Conservation (phyloP, 2,797 vertebrate genomes). For the Emydoidea blandingii region DNA sequence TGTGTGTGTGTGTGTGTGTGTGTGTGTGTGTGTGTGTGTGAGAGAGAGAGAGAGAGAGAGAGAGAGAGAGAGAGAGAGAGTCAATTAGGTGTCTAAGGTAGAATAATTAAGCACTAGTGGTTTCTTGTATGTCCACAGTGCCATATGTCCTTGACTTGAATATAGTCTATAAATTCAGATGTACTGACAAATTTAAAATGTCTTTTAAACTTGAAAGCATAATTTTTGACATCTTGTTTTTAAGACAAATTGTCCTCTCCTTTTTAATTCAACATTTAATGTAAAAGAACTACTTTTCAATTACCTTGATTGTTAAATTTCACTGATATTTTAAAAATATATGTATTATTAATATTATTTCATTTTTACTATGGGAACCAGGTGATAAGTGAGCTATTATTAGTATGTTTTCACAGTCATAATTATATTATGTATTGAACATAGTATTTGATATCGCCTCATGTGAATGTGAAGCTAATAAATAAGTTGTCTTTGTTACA, state of each 20-base stretch:
- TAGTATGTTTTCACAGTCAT: neutral
- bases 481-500: slow-evolving; percentile 28
- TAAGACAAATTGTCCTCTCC: neutral
- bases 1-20: neutral
- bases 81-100: neutral
- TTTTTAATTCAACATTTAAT: neutral
- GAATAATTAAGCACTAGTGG: neutral
- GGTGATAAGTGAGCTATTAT: neutral
- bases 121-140: neutral
- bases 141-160: neutral
- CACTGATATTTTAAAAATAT: neutral
- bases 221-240: neutral
- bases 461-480: neutral
- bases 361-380: neutral
- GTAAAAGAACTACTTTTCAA: neutral
- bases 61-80: too few species aligned
- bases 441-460: neutral
- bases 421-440: neutral
- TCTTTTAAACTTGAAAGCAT: neutral
- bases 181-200: neutral
- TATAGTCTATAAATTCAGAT: neutral
- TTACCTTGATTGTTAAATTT: neutral
- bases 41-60: too few species aligned
- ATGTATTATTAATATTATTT: neutral
- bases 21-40: too few species aligned